Percentiles rank a stretch among this genome's conserved stretches.
Evolutionary conservation across 2,797 vertebrate genomes (phyloP).

Genomic region (Ataeniobius toweri): DNA sequence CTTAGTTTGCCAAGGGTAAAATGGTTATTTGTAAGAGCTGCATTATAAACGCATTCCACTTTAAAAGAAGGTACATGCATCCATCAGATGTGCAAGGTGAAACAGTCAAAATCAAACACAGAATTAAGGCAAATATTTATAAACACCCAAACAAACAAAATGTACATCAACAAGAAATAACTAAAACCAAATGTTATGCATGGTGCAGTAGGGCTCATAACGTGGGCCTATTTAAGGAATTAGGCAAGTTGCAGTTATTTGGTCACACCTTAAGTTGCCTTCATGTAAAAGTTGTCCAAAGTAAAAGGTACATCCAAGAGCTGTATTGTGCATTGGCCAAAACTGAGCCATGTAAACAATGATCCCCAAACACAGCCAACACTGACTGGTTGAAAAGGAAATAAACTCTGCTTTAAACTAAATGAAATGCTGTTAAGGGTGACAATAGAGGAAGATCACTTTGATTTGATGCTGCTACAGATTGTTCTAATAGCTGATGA

Average conservation of each 20-base stretch:
- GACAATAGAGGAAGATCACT: neutral
- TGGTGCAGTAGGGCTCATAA: neutral
- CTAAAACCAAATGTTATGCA: neutral
- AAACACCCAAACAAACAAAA: no score
- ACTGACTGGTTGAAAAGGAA: neutral
- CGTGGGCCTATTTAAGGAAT: neutral
- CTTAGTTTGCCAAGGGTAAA: neutral
- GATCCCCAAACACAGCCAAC: neutral
- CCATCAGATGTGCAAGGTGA: neutral
- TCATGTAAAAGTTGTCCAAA: neutral
- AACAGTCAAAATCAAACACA: neutral
- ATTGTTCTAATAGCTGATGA: neutral
- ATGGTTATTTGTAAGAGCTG: neutral
- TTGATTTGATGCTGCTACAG: neutral
- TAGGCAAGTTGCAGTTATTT: neutral
- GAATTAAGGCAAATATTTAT: neutral
- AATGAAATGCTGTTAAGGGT: neutral
- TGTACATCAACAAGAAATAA: neutral
- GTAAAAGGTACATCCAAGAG: neutral
- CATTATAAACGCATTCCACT: neutral
- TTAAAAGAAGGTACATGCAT: neutral
- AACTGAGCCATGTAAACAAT: neutral
- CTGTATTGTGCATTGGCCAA: neutral
- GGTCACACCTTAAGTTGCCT: neutral
- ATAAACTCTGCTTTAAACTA: neutral